phyloP scores from a whole-genome alignment of 1,140 invertebrate genomes.

The Microplitis mediator region DNA sequence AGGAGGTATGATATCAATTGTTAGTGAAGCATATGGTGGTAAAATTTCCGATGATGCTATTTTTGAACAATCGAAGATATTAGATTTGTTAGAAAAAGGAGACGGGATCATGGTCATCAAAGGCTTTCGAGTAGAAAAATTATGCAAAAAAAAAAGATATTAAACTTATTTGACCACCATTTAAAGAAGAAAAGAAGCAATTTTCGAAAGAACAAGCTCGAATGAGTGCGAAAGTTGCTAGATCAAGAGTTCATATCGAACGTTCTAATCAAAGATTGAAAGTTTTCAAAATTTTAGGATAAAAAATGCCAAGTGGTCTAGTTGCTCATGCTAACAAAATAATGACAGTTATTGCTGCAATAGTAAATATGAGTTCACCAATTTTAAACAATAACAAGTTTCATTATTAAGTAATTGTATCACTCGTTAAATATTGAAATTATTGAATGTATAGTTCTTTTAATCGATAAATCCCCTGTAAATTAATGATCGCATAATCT shows the following conservation, averaged over 20 bases:
- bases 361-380: conserved; percentile 17
- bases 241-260: conserved; percentile 20
- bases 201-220: conserved; percentile 13
- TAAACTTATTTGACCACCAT: background rate
- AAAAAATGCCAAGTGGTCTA: background rate
- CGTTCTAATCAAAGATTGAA: conserved; percentile 17
- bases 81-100: no score
- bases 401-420: background rate
- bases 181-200: background rate
- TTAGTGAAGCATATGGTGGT: conserved; percentile 40
- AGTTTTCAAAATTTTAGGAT: conserved; percentile 14
- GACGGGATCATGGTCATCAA: conserved; percentile 19
- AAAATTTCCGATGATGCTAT: conserved; percentile 41
- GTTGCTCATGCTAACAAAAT: conserved; percentile 4
- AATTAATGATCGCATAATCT: no score
- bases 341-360: conserved; percentile 12
- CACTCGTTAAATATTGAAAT: no score
- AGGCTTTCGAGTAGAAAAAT: conserved; percentile 12
- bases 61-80: conserved; percentile 18
- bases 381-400: conserved; percentile 21
- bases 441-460: no score
- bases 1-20: conserved; percentile 39
- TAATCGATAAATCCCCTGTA: no score
- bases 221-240: conserved; percentile 14
- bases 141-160: conserved; percentile 14